Evolutionary conservation across 2,113 vertebrate species (phyloP).

Genomic region (Thamnophis sirtalis): DNA sequence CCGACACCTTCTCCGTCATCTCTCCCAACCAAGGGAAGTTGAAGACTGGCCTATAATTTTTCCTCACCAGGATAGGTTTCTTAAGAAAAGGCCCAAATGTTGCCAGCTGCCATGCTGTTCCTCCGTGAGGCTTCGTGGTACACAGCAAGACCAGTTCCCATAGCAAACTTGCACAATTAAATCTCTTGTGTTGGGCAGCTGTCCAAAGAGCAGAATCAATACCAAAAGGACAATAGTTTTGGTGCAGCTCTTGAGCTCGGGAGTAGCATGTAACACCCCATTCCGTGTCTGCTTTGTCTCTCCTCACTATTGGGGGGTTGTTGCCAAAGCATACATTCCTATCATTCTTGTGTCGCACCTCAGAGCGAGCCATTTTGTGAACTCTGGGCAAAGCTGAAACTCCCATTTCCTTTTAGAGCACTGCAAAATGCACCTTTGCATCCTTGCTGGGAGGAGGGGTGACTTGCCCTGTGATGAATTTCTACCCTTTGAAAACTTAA

Average conservation of each 20-base stretch:
- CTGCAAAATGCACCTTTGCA: not conserved
- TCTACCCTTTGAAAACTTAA: not conserved
- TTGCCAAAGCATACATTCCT: not conserved
- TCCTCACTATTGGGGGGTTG: not conserved
- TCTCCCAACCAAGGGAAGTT: not conserved
- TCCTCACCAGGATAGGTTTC: not conserved
- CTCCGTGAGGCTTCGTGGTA: not conserved
- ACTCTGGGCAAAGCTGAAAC: not conserved
- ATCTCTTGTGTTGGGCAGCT: not conserved
- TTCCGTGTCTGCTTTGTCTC: not conserved
- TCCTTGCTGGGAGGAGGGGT: not conserved
- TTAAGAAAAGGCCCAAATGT: not conserved
- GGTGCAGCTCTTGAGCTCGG: not conserved
- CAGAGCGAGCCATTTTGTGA: not conserved
- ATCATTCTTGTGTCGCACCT: not conserved
- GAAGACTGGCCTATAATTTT: not conserved
- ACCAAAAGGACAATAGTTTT: not conserved
- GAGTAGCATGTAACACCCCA: not conserved
- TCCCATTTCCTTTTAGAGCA: not conserved
- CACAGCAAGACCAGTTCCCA: not conserved
- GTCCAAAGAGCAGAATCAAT: not conserved
- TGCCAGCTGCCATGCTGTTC: not conserved
- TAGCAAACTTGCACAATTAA: not conserved
- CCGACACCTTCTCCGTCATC: not conserved
- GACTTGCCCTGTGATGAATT: not conserved